Evolutionary conservation across 2,113 vertebrate species (phyloP).

Genomic region (Struthio camelus): DNA sequence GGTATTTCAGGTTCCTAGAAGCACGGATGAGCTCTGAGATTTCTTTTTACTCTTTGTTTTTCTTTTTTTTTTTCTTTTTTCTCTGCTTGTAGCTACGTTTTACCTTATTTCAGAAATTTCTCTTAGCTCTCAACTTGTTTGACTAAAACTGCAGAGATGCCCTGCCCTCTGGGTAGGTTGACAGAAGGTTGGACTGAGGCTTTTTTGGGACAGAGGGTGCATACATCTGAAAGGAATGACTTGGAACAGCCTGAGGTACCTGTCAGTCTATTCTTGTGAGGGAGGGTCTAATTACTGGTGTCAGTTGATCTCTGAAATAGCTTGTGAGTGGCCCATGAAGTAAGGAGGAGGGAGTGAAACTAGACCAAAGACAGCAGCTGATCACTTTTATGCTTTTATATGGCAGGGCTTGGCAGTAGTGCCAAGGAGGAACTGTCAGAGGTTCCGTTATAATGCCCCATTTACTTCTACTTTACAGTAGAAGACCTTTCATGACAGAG

Average conservation of each 20-base stretch:
- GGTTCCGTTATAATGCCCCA: not conserved
- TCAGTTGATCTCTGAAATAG: conserved; percentile 15
- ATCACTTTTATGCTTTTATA: not conserved
- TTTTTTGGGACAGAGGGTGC: conserved; percentile 47
- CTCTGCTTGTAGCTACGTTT: not conserved
- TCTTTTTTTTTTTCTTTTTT: not conserved
- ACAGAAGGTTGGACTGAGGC: not conserved
- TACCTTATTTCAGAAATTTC: not conserved
- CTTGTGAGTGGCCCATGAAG: conserved; percentile 6
- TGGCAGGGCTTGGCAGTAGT: not conserved
- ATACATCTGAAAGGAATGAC: conserved; percentile 8
- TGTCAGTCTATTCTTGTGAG: conserved; percentile 34
- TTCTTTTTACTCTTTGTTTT: not conserved
- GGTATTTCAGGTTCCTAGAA: not conserved
- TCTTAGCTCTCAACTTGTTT: not conserved
- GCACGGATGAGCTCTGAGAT: not conserved
- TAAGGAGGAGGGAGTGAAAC: conserved; percentile 25
- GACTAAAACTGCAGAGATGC: conserved; percentile 6
- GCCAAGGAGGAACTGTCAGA: not conserved
- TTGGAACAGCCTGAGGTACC: conserved; percentile 56
- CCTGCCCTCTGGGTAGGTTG: conserved; percentile 48
- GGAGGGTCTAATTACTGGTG: conserved; percentile 54
- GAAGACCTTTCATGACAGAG: not conserved
- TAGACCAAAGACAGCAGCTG: conserved; percentile 29
- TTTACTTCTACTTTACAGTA: not conserved